Percentiles rank a stretch among this genome's conserved stretches.
Evolutionary conservation across 2,888 invertebrate species (phyloP).

Genomic region (Hololepta plana): DNA sequence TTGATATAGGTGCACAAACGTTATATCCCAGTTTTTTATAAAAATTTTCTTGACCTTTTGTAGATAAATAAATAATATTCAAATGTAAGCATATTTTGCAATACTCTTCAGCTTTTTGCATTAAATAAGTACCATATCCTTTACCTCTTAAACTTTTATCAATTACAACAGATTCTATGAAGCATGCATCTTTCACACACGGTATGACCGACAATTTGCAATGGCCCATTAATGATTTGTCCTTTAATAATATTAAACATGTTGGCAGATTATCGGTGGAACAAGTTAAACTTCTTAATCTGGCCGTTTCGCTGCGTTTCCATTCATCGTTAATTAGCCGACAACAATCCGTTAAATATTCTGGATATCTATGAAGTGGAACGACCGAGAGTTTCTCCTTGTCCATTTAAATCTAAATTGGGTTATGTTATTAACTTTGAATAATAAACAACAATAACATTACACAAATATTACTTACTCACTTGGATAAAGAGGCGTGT

Average conservation of each 20-base stretch:
- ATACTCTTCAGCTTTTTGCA: conserved; percentile 58
- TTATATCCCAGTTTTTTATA: conserved; percentile 56
- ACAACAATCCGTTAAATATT: conserved; percentile 53
- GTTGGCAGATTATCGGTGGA: conserved; percentile 59
- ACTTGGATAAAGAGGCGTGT: no score
- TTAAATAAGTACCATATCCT: conserved; percentile 57
- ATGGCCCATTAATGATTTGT: conserved; percentile 47
- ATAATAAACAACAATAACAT: neutral
- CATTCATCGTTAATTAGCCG: conserved; percentile 71
- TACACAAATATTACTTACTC: neutral
- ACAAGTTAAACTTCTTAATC: conserved; percentile 53
- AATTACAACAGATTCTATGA: conserved; percentile 70
- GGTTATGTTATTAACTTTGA: conserved; percentile 1
- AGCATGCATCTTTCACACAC: conserved; percentile 49
- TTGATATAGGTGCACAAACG: conserved; percentile 47
- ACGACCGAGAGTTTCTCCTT: conserved; percentile 29
- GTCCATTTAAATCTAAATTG: conserved; percentile 6
- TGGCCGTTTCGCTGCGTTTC: conserved; percentile 64
- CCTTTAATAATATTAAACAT: conserved; percentile 45
- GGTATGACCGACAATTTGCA: conserved; percentile 61
- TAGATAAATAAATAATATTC: conserved; percentile 46
- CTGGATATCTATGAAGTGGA: conserved; percentile 52
- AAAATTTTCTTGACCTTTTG: conserved; percentile 56
- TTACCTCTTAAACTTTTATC: conserved; percentile 48
- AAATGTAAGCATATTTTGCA: conserved; percentile 41